Evolutionary conservation across 1,140 invertebrate genomes (phyloP), one percentile per base, ranked within the genome.

Genomic region (Cherax destructor): DNA sequence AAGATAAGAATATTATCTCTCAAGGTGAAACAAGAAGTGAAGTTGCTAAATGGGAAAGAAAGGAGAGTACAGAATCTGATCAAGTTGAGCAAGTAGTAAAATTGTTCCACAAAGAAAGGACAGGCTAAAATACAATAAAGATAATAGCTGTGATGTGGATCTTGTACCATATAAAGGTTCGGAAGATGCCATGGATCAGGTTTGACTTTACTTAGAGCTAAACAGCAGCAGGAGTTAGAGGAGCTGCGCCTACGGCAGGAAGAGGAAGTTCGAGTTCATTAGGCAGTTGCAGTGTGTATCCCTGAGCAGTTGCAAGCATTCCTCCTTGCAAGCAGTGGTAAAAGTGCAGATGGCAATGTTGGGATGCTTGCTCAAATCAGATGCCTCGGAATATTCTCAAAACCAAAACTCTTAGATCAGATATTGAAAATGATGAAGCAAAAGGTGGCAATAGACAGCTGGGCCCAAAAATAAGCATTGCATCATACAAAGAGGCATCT

Each of bases 161-260:
- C 30, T 85, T 30, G 83, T 69, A 13, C 83, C 69, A 74, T 24
- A 41, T 13, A 76, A 49, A 41, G 41, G 30, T 11, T 24, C 83
- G 56, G 59, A 79, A 21, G 72, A 84, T 50, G 65, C 89, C 10
- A 78, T 91, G 30, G 59, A 69, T 79, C 89, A 91, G 30, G 89
- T 91, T 50, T 91, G 59, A 49, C 72, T 50, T 56, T 92, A 6
- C 65, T 92, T 11, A 74, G 74, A 47, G 86, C 52, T 4, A 84
- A 79, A 49, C 91, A 92, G 52, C 52, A 88, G 47, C 86, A 92
- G 76, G 91, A 92, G 65, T n/a, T 92, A 7, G 81, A 87, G 59
- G 91, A 83, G 16, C 49, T 92, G 74, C 72, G 83, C 65, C 49
- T 30, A 24, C 69, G 85, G 2, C 91, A 92, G 24, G 86, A 92